Evolutionary conservation across 1,140 invertebrate genomes (phyloP).

Genomic region (Pogonus chalceus): DNA sequence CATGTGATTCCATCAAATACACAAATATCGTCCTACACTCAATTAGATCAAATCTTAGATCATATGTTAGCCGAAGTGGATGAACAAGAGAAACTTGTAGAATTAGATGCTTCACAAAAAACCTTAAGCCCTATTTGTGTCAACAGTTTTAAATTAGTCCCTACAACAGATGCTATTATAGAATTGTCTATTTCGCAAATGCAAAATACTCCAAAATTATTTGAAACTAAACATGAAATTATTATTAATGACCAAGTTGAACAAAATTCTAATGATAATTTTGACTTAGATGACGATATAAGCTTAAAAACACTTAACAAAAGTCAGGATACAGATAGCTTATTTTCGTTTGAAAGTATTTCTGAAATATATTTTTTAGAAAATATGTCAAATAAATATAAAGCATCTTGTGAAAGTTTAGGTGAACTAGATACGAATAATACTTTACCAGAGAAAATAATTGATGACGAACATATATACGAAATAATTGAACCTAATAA

Average conservation of each 20-base stretch:
- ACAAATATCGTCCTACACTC: slow-evolving; percentile 22
- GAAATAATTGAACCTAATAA: slow-evolving; percentile 26
- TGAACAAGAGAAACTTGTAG: slow-evolving; percentile 26
- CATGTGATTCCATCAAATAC: background rate
- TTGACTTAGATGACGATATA: background rate
- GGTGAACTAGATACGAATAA: slow-evolving; percentile 11
- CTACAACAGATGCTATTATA: slow-evolving; percentile 30
- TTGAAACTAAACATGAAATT: slow-evolving; percentile 18
- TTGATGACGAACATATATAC: slow-evolving; percentile 23
- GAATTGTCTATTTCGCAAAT: slow-evolving; percentile 26
- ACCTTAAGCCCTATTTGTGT: slow-evolving; percentile 20
- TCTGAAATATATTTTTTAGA: background rate
- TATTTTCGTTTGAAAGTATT: background rate
- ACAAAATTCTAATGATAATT: background rate
- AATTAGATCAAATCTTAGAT: slow-evolving; percentile 31
- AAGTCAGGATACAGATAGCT: background rate
- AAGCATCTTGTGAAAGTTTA: slow-evolving; percentile 23
- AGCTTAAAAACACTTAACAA: background rate
- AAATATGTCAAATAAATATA: background rate
- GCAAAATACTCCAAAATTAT: slow-evolving; percentile 19
- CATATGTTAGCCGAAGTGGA: slow-evolving; percentile 31
- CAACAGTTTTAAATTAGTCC: slow-evolving; percentile 30
- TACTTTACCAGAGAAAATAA: slow-evolving; percentile 20
- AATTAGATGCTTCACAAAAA: slow-evolving; percentile 21
- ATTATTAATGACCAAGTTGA: background rate